Percentiles rank a stretch among this genome's conserved stretches.
Evolutionary conservation across 2,888 invertebrate species (phyloP).

Genomic region (Melanchra persicariae): DNA sequence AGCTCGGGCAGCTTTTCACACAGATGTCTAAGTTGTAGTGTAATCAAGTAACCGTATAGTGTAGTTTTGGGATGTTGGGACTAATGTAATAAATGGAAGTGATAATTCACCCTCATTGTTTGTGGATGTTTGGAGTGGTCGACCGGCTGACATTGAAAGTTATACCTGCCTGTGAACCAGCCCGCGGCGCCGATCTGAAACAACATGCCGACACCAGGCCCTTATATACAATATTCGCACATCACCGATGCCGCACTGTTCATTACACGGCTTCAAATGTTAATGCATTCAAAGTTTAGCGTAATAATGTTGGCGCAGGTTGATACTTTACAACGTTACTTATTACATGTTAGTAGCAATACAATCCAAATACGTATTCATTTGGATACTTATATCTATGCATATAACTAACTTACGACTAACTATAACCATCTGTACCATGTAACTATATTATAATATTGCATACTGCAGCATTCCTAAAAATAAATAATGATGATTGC

Average conservation of each 20-base stretch:
- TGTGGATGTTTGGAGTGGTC: constrained; percentile 98
- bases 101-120: constrained; percentile 96
- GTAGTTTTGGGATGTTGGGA: constrained; percentile 59
- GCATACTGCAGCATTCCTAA: constrained; percentile 69
- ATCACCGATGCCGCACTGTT: constrained; percentile 59
- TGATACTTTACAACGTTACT: constrained; percentile 53
- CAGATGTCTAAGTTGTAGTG: constrained; percentile 26
- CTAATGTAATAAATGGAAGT: constrained; percentile 72
- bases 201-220: constrained; percentile 89
- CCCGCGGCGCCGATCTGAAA: constrained; percentile 97
- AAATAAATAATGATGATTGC: constrained; percentile 76
- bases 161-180: constrained; percentile 99
- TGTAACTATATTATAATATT: constrained; percentile 71
- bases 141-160: constrained; percentile 98
- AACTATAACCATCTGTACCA: constrained; percentile 66
- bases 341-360: constrained; percentile 58
- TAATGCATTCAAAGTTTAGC: constrained; percentile 62
- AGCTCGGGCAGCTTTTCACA: constrained; percentile 33
- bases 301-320: constrained; percentile 57
- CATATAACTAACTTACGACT: constrained; percentile 59
- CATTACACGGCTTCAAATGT: constrained; percentile 55
- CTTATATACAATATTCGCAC: constrained; percentile 71
- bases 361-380: constrained; percentile 57
- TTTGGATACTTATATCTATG: constrained; percentile 56
- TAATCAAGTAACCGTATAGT: constrained; percentile 50